These are phyloP conservation scores for Dromiciops gliroides DNA, from an alignment of 2,113 vertebrate species.

Conservation along the genomic window DNA sequence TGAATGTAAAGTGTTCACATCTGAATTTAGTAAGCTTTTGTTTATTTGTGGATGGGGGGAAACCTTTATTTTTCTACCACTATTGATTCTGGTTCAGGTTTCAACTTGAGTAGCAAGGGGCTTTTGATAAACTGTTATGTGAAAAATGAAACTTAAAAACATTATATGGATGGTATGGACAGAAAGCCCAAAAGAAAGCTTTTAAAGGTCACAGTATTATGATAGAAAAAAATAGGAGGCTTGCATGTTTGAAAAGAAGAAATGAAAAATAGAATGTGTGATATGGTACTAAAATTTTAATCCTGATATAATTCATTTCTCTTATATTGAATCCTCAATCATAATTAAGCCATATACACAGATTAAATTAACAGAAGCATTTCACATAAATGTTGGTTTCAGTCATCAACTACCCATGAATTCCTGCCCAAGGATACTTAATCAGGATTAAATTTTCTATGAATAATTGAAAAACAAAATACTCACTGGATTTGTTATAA, in stretches of 20 bases:
- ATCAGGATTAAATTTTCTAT: conserved; percentile 92
- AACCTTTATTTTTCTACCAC: conserved; percentile 52
- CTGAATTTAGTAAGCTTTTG: conserved; percentile 63
- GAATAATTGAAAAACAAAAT: conserved; percentile 92
- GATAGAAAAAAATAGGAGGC: conserved; percentile 76
- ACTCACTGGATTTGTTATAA: conserved; percentile 89
- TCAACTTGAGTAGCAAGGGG: conserved; percentile 67
- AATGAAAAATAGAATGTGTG: conserved; percentile 77
- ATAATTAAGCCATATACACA: conserved; percentile 89
- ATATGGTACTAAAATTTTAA: conserved; percentile 86
- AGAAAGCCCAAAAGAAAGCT: conserved; percentile 61
- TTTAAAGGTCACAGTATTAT: conserved; percentile 72
- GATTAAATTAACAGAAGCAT: conserved; percentile 91
- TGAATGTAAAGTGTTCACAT: conserved; percentile 68
- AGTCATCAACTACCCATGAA: conserved; percentile 88
- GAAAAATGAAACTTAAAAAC: conserved; percentile 65
- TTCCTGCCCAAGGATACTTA: conserved; percentile 90
- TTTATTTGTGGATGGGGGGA: conserved; percentile 60
- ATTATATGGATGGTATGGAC: conserved; percentile 61
- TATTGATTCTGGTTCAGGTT: conserved; percentile 70
- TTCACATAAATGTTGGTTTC: conserved; percentile 88
- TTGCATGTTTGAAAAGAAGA: conserved; percentile 75
- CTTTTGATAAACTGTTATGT: conserved; percentile 57
- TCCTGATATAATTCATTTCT: conserved; percentile 88
- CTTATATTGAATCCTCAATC: conserved; percentile 85